phyloP scores from a whole-genome alignment of 2,888 invertebrate genomes.

The Tyria jacobaeae region DNA sequence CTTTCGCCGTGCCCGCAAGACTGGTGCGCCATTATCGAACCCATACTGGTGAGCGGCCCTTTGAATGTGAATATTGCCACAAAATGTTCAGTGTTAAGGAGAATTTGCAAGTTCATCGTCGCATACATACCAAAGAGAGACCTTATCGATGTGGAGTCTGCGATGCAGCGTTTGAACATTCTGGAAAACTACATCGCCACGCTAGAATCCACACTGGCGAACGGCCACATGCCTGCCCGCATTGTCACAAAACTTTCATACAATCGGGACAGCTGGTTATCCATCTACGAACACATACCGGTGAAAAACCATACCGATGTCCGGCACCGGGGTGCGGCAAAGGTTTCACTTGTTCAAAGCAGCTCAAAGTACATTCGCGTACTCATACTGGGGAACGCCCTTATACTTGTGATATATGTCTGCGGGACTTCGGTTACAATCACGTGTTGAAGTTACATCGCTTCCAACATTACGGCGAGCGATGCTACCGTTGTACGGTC shows the following conservation, averaged over 20 bases:
- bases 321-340: slow-evolving; percentile 94
- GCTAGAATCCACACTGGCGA: slow-evolving; percentile 97
- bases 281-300: slow-evolving; percentile 96
- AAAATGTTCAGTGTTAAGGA: slow-evolving; percentile 97
- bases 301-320: slow-evolving; percentile 94
- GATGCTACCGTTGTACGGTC: slow-evolving; percentile 96
- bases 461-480: slow-evolving; percentile 96
- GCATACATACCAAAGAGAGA: slow-evolving; percentile 96
- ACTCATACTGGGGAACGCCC: slow-evolving; percentile 97
- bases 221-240: slow-evolving; percentile 95
- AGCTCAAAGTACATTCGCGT: slow-evolving; percentile 95
- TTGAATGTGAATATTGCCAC: slow-evolving; percentile 96
- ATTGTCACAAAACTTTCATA: slow-evolving; percentile 96
- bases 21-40: slow-evolving; percentile 94
- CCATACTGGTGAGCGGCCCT: slow-evolving; percentile 96
- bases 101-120: slow-evolving; percentile 95
- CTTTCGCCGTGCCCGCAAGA: slow-evolving; percentile 95
- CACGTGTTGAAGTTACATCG: slow-evolving; percentile 96
- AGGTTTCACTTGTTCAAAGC: slow-evolving; percentile 96
- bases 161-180: slow-evolving; percentile 95
- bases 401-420: slow-evolving; percentile 96
- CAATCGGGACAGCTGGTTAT: slow-evolving; percentile 96
- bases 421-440: slow-evolving; percentile 96
- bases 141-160: slow-evolving; percentile 96
- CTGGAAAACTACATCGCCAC: slow-evolving; percentile 95